phyloP scores from a whole-genome alignment of 2,888 invertebrate species.

The Cryptocheilus praepositus region DNA sequence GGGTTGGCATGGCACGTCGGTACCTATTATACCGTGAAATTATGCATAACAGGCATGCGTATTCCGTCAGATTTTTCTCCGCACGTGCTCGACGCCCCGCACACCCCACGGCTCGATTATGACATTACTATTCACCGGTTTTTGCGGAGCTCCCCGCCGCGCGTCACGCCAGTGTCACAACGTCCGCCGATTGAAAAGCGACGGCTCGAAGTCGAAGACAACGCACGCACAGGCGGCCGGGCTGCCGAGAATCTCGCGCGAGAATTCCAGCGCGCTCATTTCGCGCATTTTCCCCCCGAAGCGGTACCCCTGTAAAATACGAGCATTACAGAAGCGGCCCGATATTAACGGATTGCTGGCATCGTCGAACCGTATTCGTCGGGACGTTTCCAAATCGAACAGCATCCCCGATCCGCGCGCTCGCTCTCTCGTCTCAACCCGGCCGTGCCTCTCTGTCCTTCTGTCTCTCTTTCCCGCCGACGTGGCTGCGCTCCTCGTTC shows the following conservation, averaged over 20 bases:
- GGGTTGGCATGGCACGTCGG: too few species aligned
- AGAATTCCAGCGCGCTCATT: slow-evolving; percentile 46
- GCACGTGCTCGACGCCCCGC: too few species aligned
- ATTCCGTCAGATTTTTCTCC: too few species aligned
- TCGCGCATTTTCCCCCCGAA: slow-evolving; percentile 40
- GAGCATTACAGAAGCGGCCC: slow-evolving; percentile 38
- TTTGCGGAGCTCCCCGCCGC: too few species aligned
- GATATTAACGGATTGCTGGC: slow-evolving; percentile 47
- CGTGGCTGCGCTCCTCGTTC: slow-evolving; percentile 37
- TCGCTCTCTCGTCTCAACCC: slow-evolving; percentile 10
- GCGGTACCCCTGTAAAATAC: slow-evolving; percentile 40
- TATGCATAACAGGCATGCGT: too few species aligned
- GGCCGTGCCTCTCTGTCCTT: background rate
- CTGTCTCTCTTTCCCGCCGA: background rate
- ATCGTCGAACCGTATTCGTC: slow-evolving; percentile 34
- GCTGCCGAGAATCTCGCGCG: slow-evolving; percentile 20
- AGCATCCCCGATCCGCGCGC: background rate
- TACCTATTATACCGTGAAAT: too few species aligned
- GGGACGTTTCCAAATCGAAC: slow-evolving; percentile 33
- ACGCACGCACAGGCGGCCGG: too few species aligned
- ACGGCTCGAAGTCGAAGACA: too few species aligned
- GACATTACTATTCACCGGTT: too few species aligned
- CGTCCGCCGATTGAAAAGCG: too few species aligned
- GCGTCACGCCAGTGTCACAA: too few species aligned
- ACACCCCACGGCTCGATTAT: too few species aligned